Percentiles rank a stretch among this genome's conserved stretches.
Conservation (phyloP, 2,797 vertebrate species). For the Eulemur mongoz region DNA sequence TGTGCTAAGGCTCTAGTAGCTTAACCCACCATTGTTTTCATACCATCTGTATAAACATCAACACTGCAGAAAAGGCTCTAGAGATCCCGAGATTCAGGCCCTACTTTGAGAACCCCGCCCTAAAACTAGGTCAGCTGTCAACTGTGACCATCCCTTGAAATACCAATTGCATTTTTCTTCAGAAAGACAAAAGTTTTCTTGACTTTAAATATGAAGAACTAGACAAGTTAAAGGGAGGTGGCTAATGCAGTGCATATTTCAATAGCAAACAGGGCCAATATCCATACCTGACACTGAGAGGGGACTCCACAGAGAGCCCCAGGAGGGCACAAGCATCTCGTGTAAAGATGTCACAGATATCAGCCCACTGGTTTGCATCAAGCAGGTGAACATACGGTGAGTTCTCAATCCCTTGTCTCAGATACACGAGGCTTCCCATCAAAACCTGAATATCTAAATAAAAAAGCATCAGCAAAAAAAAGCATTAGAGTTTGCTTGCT, state of each 20-base stretch:
- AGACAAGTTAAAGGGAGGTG: neutral
- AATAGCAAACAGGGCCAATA: no score
- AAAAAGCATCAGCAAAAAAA: neutral
- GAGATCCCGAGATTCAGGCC: neutral
- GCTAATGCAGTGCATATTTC: neutral
- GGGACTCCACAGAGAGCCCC: slow-evolving; percentile 90
- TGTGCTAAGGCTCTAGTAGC: neutral
- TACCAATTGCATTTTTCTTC: neutral
- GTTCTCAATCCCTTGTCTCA: slow-evolving; percentile 91
- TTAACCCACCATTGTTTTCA: neutral
- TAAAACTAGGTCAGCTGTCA: neutral
- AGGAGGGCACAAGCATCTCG: slow-evolving; percentile 90
- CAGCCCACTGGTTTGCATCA: slow-evolving; percentile 91
- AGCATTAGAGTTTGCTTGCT: neutral
- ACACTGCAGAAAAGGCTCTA: neutral
- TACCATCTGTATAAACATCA: neutral
- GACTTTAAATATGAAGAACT: neutral
- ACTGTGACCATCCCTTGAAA: neutral
- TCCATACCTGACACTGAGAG: slow-evolving; percentile 90
- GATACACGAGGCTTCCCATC: slow-evolving; percentile 91
- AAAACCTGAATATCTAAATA: slow-evolving; percentile 89
- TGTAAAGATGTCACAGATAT: slow-evolving; percentile 92
- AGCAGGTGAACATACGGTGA: slow-evolving; percentile 90
- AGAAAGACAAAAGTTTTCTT: neutral
- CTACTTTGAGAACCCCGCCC: neutral